phyloP scores from a whole-genome alignment of 1,140 invertebrate species.

The Orchesella cincta region DNA sequence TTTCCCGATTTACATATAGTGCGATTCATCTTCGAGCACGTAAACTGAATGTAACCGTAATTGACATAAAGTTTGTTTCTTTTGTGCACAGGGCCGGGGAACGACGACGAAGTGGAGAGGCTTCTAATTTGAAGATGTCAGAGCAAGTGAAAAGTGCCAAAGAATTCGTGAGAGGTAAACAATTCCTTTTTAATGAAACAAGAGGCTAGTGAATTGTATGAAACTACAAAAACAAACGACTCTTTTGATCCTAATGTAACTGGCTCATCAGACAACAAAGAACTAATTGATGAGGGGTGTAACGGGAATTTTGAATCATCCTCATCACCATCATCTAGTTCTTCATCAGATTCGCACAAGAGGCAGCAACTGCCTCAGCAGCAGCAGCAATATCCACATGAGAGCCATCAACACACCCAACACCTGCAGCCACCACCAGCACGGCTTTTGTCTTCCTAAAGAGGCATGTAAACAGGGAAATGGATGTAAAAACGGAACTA shows the following conservation, averaged over 20 bases:
- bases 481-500: slow-evolving; percentile 18
- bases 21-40: no score
- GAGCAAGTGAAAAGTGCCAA: slow-evolving; percentile 13
- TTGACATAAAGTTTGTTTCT: not conserved
- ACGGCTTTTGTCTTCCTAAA: slow-evolving; percentile 15
- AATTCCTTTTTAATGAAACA: not conserved
- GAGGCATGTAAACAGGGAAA: slow-evolving; percentile 23
- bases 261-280: slow-evolving; percentile 26
- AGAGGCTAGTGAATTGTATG: not conserved
- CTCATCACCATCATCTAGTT: not conserved
- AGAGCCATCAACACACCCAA: slow-evolving; percentile 15
- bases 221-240: slow-evolving; percentile 5
- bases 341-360: no score
- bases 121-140: not conserved
- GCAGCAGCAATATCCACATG: not conserved
- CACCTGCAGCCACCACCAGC: not conserved
- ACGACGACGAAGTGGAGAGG: not conserved
- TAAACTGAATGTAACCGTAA: not conserved
- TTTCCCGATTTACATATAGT: no score
- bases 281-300: slow-evolving; percentile 26
- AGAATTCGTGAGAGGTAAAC: slow-evolving; percentile 7
- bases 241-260: not conserved
- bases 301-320: slow-evolving; percentile 19
- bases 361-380: not conserved
- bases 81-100: not conserved